Evolutionary conservation across 1,140 invertebrate species (phyloP).

Genomic region (Cydia strobilella): DNA sequence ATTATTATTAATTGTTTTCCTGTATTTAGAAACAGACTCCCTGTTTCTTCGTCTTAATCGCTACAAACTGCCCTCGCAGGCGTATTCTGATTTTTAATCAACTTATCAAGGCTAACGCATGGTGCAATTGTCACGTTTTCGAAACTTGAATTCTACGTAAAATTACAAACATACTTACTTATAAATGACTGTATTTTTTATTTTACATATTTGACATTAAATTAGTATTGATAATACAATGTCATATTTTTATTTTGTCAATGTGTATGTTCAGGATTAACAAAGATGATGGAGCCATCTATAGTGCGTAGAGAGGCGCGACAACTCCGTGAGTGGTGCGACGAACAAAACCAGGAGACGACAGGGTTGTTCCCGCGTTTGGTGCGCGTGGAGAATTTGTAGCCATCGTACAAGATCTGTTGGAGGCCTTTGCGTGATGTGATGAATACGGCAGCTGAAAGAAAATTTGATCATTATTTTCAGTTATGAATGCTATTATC

Average conservation of each 20-base stretch:
- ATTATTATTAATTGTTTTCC: too few species aligned
- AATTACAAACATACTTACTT: too few species aligned
- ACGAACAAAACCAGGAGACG: background rate
- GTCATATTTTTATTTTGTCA: background rate
- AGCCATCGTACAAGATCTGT: background rate
- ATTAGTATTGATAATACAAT: too few species aligned
- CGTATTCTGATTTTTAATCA: too few species aligned
- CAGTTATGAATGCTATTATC: too few species aligned
- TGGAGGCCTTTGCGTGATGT: background rate
- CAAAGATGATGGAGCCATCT: background rate
- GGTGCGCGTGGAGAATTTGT: conserved; percentile 2
- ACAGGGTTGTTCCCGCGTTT: background rate
- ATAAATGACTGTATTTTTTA: too few species aligned
- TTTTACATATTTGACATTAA: too few species aligned
- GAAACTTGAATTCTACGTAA: too few species aligned
- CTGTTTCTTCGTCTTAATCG: background rate
- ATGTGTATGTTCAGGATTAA: background rate
- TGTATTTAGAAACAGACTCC: too few species aligned
- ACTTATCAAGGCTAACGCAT: too few species aligned
- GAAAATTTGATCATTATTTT: background rate
- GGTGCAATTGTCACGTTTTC: too few species aligned
- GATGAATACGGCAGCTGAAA: background rate
- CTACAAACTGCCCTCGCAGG: too few species aligned
- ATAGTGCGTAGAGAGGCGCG: background rate
- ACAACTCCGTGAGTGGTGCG: background rate